Evolutionary conservation across 2,113 vertebrate genomes (phyloP).

Genomic region (Erythrolamprus reginae): DNA sequence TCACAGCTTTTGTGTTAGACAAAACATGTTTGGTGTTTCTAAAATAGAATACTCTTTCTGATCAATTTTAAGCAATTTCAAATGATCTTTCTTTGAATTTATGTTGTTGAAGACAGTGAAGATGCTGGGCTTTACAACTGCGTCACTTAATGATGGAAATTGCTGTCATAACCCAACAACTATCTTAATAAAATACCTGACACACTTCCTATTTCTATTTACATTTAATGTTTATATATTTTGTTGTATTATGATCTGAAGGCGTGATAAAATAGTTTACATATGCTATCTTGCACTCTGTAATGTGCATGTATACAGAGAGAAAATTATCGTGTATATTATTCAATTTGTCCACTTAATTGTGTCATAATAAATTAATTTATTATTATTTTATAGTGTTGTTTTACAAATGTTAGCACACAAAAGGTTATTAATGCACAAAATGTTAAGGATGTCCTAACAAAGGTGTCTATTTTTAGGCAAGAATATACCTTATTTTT

Average conservation of each 20-base stretch:
- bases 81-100: not conserved
- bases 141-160: not conserved
- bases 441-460: not conserved
- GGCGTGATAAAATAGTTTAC: not conserved
- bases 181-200: not conserved
- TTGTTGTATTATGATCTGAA: not conserved
- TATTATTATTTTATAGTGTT: not conserved
- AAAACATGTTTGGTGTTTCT: not conserved
- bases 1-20: not conserved
- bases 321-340: not conserved
- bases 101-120: not conserved
- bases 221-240: not conserved
- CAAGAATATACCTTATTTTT: too few relatives aligned
- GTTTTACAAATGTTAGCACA: not conserved
- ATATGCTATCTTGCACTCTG: not conserved
- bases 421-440: not conserved
- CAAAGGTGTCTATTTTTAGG: not conserved
- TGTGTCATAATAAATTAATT: not conserved
- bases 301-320: not conserved
- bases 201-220: not conserved
- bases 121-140: not conserved
- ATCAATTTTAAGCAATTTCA: not conserved
- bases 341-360: not conserved
- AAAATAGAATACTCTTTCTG: not conserved
- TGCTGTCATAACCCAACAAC: not conserved